Conservation (phyloP, 2,797 vertebrate species). For the Setipinna tenuifilis region DNA sequence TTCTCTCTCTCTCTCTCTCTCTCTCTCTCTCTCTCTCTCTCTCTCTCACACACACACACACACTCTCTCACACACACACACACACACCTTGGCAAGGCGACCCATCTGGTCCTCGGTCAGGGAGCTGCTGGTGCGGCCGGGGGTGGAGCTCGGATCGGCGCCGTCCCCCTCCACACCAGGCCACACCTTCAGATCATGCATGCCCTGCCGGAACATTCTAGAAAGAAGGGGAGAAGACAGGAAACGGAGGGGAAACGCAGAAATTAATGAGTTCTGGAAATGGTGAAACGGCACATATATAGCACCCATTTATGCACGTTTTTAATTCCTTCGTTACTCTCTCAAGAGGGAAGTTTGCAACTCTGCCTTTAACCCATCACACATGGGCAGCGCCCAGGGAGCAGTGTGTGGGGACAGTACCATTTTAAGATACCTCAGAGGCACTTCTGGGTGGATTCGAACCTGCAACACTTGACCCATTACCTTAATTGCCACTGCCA, state of each 20-base stretch:
- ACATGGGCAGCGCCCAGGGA: too few species aligned
- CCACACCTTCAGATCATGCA: conserved; percentile 99
- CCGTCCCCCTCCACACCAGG: conserved; percentile 95
- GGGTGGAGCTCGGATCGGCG: conserved; percentile 89
- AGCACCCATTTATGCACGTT: too few species aligned
- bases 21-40: background rate
- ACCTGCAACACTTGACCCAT: too few species aligned
- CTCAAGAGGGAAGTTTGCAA: too few species aligned
- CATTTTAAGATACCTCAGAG: too few species aligned
- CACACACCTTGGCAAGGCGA: conserved; percentile 90
- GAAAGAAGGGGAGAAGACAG: background rate
- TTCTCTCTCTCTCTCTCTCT: background rate
- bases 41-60: conserved; percentile 26
- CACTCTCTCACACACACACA: conserved; percentile 63
- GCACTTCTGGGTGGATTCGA: too few species aligned
- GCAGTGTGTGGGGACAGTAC: too few species aligned
- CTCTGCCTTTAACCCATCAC: too few species aligned
- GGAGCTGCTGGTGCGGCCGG: conserved; percentile 92
- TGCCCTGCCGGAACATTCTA: conserved; percentile 98
- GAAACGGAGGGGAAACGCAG: background rate
- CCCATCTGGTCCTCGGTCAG: conserved; percentile 97
- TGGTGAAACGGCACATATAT: too few species aligned
- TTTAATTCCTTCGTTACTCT: too few species aligned
- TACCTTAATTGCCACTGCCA: too few species aligned
- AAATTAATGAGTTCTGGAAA: background rate